Evolutionary conservation across 2,797 vertebrate species (phyloP).

Genomic region (Platalea minor): DNA sequence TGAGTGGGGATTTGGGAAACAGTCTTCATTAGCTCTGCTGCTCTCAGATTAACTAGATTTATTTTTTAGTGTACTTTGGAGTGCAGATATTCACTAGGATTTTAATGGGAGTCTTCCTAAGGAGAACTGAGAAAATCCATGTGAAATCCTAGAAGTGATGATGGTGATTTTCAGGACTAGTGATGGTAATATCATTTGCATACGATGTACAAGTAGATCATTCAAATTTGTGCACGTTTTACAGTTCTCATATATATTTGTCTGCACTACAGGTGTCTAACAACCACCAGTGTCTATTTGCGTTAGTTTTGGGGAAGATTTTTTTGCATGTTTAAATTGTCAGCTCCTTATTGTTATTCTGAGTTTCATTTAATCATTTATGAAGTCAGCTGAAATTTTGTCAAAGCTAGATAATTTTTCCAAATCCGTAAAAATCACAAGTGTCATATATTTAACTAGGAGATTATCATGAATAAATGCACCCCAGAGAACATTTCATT

Average conservation of each 20-base stretch:
- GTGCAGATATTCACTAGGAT: neutral
- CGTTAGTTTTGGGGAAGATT: neutral
- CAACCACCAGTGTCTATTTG: neutral
- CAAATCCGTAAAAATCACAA: neutral
- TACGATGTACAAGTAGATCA: neutral
- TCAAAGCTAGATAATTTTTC: neutral
- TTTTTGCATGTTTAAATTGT: neutral
- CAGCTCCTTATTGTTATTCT: neutral
- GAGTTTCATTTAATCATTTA: neutral
- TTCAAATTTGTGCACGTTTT: neutral
- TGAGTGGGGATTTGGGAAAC: constrained; percentile 62
- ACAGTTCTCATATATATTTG: neutral
- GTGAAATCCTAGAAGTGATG: constrained; percentile 3
- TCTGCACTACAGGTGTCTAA: neutral
- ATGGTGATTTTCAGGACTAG: neutral
- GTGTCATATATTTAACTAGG: neutral
- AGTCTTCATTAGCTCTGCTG: constrained; percentile 54
- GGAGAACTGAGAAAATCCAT: constrained; percentile 28
- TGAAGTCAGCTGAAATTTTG: neutral
- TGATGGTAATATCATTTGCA: neutral
- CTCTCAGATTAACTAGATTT: constrained; percentile 58
- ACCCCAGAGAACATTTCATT: neutral
- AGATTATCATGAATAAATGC: neutral
- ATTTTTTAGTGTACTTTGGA: constrained; percentile 23
- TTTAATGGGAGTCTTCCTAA: constrained; percentile 28